A percentile compares a stretch with the other conserved stretches of the same genome.
Evolutionary conservation across 1,140 invertebrate species (phyloP).

Genomic region (Drosophila trapezifrons): DNA sequence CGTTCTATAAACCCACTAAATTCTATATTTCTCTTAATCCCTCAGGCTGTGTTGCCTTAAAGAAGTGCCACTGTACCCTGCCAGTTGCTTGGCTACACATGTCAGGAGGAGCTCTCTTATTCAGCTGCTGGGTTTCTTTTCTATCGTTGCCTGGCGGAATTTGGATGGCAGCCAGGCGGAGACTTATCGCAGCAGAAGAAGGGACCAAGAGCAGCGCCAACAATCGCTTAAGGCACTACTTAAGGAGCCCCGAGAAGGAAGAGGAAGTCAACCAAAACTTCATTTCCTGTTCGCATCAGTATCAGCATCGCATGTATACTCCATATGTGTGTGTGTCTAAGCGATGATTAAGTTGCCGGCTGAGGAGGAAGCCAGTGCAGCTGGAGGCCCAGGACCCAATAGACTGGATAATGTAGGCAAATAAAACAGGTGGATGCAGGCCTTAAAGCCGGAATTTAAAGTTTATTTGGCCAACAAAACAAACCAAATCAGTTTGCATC

Average conservation of each 20-base stretch:
- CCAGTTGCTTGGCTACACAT: slow-evolving; percentile 37
- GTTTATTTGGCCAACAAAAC: slow-evolving; percentile 4
- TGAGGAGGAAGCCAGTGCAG: slow-evolving; percentile 12
- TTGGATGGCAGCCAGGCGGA: slow-evolving; percentile 45
- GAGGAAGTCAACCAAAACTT: slow-evolving; percentile 43
- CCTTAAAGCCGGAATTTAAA: slow-evolving; percentile 33
- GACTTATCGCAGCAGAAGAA: slow-evolving; percentile 33
- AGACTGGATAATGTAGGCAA: slow-evolving; percentile 77
- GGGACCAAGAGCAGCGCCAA: slow-evolving; percentile 29
- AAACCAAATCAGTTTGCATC: slow-evolving; percentile 8
- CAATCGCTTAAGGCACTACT: slow-evolving; percentile 33
- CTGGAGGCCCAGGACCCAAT: slow-evolving; percentile 60
- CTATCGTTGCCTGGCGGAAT: slow-evolving; percentile 10
- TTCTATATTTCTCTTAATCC: neutral
- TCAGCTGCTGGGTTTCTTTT: slow-evolving; percentile 22
- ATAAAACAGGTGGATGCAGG: slow-evolving; percentile 74
- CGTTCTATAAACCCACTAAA: no score
- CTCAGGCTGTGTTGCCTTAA: neutral
- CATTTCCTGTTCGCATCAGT: slow-evolving; percentile 47
- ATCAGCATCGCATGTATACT: slow-evolving; percentile 1
- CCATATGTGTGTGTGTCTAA: slow-evolving; percentile 6
- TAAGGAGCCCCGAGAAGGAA: slow-evolving; percentile 14
- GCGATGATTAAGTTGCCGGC: slow-evolving; percentile 42
- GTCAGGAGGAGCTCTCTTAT: slow-evolving; percentile 23
- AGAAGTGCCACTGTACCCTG: neutral